Percentiles rank a stretch among this genome's conserved stretches.
Conservation (phyloP, 2,888 invertebrate species). For the Ochlodes sylvanus region DNA sequence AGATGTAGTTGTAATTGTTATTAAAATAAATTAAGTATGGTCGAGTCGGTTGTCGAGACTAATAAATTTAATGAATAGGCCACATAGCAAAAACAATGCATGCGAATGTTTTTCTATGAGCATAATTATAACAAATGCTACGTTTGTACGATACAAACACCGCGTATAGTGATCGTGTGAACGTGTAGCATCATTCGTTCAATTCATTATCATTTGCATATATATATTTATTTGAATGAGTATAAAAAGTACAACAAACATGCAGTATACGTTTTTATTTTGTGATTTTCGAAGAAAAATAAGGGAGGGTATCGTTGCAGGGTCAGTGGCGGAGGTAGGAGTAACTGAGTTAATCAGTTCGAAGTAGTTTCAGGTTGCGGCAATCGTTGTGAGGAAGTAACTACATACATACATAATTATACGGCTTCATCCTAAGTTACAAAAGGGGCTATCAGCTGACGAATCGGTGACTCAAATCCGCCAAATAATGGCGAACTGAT, state of each 20-base stretch:
- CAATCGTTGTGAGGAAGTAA: background rate
- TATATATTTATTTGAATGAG: too few species aligned
- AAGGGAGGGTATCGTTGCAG: background rate
- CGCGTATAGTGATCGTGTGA: background rate
- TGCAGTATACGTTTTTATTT: too few species aligned
- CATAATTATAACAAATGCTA: background rate
- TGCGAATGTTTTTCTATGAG: slow-evolving; percentile 27
- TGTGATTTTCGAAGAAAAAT: too few species aligned
- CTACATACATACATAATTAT: too few species aligned
- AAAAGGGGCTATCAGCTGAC: background rate
- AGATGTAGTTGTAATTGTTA: too few species aligned
- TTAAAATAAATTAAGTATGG: too few species aligned
- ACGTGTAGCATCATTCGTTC: background rate
- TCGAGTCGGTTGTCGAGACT: background rate
- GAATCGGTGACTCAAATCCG: too few species aligned
- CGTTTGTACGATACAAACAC: background rate
- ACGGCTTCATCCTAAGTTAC: slow-evolving; percentile 3
- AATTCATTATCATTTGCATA: too few species aligned
- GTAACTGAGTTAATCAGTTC: background rate
- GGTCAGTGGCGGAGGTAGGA: background rate
- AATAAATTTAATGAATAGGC: slow-evolving; percentile 12
- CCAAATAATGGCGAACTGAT: too few species aligned
- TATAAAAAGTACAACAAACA: too few species aligned
- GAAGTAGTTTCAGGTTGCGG: background rate
- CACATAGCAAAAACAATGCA: slow-evolving; percentile 16